phyloP scores from a whole-genome alignment of 2,113 vertebrate genomes.

The Mobula birostris region DNA sequence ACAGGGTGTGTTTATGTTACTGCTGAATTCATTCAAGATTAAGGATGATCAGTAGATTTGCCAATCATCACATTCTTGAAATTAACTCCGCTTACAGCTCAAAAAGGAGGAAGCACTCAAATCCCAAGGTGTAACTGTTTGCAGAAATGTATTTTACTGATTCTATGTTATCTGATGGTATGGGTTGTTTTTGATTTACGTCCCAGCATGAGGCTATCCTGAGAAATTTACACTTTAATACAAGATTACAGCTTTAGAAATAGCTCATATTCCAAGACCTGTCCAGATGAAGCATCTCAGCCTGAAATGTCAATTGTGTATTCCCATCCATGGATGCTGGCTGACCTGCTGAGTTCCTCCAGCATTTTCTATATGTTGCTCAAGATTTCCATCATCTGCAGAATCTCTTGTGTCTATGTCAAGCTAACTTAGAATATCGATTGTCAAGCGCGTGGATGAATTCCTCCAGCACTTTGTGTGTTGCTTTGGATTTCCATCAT shows the following conservation, averaged over 20 bases:
- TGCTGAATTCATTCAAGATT: not conserved
- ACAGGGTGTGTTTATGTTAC: not conserved
- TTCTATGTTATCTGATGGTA: not conserved
- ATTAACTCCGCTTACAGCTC: not conserved
- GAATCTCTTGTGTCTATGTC: no score
- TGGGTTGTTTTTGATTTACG: not conserved
- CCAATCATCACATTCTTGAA: not conserved
- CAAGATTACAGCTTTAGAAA: not conserved
- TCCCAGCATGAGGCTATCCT: not conserved
- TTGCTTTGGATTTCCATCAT: no score
- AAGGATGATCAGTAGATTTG: not conserved
- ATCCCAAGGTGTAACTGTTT: not conserved
- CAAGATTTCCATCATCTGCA: no score
- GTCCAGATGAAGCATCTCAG: no score
- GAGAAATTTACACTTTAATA: not conserved
- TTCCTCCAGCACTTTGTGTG: no score
- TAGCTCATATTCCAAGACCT: not conserved
- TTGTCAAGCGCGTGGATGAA: no score
- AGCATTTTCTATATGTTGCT: no score
- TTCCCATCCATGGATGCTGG: no score
- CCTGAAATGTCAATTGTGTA: no score
- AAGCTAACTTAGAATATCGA: no score
- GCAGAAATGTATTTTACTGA: not conserved
- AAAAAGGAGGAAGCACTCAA: not conserved
- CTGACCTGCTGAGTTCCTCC: no score